These are phyloP conservation scores for Temnothorax ravouxi DNA, from an alignment of 2,888 invertebrate species.

Conservation along the genomic window DNA sequence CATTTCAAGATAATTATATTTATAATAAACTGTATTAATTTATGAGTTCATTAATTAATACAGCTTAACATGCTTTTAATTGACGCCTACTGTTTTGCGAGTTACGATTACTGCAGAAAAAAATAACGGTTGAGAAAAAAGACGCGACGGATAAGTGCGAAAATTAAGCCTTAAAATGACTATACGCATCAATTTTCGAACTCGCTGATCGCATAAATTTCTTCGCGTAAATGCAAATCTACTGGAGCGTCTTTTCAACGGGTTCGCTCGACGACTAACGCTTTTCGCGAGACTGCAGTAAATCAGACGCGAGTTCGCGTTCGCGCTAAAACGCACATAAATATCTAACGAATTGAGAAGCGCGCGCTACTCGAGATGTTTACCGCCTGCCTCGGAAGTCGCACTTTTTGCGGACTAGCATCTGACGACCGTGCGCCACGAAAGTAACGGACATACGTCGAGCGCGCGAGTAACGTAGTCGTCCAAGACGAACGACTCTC, in stretches of 20 bases:
- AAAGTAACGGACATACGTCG: conserved; percentile 22
- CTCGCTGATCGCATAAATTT: conserved; percentile 27
- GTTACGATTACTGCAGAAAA: background rate
- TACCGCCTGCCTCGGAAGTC: conserved; percentile 28
- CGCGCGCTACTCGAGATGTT: conserved; percentile 18
- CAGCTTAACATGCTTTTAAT: background rate
- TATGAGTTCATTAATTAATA: background rate
- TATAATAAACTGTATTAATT: background rate
- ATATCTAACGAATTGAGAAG: conserved; percentile 50
- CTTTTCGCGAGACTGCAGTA: conserved; percentile 38
- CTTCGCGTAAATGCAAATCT: conserved; percentile 42
- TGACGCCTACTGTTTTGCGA: background rate
- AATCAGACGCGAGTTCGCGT: conserved; percentile 37
- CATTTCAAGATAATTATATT: background rate
- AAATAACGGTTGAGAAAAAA: background rate
- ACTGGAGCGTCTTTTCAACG: conserved; percentile 31
- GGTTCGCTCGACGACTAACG: background rate
- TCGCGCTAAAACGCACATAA: conserved; percentile 48
- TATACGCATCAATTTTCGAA: conserved; percentile 36
- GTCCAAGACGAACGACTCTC: conserved; percentile 25
- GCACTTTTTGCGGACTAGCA: conserved; percentile 9
- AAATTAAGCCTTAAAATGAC: background rate
- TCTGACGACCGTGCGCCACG: conserved; percentile 4
- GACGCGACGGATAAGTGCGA: background rate
- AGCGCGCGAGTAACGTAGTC: conserved; percentile 29